phyloP scores from a whole-genome alignment of 2,113 vertebrate genomes.

The Sinocyclocheilus rhinocerous region DNA sequence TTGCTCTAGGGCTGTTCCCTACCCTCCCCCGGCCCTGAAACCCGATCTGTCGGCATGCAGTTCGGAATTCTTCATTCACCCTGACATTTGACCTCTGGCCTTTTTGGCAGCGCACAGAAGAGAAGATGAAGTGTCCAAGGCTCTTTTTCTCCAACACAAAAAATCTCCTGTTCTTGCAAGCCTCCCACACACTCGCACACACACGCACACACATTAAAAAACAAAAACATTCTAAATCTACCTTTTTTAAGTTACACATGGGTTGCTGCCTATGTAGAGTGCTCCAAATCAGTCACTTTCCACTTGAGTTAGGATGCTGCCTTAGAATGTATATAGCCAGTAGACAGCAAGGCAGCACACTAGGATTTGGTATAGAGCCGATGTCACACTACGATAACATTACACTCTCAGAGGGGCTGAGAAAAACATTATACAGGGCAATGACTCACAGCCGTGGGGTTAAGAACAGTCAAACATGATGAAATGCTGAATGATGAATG shows the following conservation, averaged over 20 bases:
- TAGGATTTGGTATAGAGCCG: background rate
- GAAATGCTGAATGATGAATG: background rate
- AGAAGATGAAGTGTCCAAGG: constrained; percentile 84
- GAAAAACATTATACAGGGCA: constrained; percentile 59
- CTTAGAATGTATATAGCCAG: background rate
- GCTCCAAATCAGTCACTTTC: background rate
- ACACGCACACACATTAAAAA: constrained; percentile 40
- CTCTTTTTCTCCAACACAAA: constrained; percentile 78
- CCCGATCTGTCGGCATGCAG: constrained; percentile 82
- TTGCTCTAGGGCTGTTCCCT: constrained; percentile 68
- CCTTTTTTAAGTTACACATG: background rate
- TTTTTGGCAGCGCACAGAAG: constrained; percentile 83
- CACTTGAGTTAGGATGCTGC: background rate
- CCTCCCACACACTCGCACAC: constrained; percentile 58
- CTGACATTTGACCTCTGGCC: constrained; percentile 84
- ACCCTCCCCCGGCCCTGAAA: constrained; percentile 77
- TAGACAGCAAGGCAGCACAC: background rate
- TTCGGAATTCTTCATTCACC: constrained; percentile 83
- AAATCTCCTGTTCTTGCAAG: constrained; percentile 80
- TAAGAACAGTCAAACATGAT: constrained; percentile 49
- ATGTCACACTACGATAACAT: background rate
- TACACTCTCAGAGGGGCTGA: constrained; percentile 41
- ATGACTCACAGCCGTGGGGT: constrained; percentile 69
- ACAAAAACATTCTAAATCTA: background rate
- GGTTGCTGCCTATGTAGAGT: background rate